Percentiles rank a stretch among this genome's conserved stretches.
phyloP scores from a whole-genome alignment of 2,113 vertebrate species.

The Dipodomys stephensi region DNA sequence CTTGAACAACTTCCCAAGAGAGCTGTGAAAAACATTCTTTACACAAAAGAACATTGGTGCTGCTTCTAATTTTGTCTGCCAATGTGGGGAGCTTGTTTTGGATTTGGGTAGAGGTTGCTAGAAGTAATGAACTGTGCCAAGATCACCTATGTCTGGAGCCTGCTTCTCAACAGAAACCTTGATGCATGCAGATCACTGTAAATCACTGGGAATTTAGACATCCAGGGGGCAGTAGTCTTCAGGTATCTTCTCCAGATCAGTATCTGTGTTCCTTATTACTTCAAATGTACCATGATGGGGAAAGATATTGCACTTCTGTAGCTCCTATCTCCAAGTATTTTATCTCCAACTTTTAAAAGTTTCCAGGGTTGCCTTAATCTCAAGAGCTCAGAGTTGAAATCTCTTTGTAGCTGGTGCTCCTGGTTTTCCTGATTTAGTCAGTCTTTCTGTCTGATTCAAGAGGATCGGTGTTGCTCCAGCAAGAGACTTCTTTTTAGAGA shows the following conservation, averaged over 20 bases:
- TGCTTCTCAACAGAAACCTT: constrained; percentile 99
- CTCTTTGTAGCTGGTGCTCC: constrained; percentile 96
- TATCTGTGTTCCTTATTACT: constrained; percentile 98
- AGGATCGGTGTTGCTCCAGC: constrained; percentile 89
- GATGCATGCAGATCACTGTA: constrained; percentile 97
- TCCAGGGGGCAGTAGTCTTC: constrained; percentile 98
- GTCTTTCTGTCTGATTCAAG: constrained; percentile 78
- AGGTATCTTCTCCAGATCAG: constrained; percentile 97
- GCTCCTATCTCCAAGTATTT: constrained; percentile 98
- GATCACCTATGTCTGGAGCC: constrained; percentile 96
- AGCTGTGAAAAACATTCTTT: constrained; percentile 99
- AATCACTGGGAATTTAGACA: constrained; percentile 97
- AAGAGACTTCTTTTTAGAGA: constrained; percentile 71
- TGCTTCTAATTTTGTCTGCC: constrained; percentile 96
- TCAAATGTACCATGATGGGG: constrained; percentile 98
- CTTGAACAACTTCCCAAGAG: constrained; percentile 97
- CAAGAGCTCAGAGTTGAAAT: constrained; percentile 97
- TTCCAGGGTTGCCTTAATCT: constrained; percentile 98
- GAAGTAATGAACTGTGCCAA: constrained; percentile 96
- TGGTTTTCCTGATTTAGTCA: constrained; percentile 96
- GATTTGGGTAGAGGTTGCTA: constrained; percentile 91
- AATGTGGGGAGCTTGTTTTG: constrained; percentile 94
- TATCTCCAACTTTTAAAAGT: constrained; percentile 97
- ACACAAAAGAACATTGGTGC: constrained; percentile 98
- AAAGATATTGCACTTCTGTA: constrained; percentile 99